A percentile compares a stretch with the other conserved stretches of the same genome.
Conservation (phyloP, 2,888 invertebrate species). For the Neria commutata region DNA sequence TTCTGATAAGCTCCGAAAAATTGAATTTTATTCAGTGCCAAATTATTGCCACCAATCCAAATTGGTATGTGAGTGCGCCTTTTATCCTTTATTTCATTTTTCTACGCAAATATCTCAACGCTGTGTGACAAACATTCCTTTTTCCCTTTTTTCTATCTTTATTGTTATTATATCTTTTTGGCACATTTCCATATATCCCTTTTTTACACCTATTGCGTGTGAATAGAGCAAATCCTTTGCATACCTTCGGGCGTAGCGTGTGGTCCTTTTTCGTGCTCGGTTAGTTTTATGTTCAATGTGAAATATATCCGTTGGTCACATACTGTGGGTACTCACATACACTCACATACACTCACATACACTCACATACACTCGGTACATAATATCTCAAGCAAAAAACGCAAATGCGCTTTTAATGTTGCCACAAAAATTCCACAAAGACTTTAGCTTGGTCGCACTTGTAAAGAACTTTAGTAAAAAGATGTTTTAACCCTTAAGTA, state of each 20-base stretch:
- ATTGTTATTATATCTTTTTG: not conserved
- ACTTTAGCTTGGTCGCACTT: no score
- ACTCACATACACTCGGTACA: no score
- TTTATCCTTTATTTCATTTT: not conserved
- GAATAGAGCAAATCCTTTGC: not conserved
- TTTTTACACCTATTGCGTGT: not conserved
- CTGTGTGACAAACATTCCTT: not conserved
- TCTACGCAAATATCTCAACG: not conserved
- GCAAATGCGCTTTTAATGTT: not conserved
- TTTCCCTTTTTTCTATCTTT: not conserved
- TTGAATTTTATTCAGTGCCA: slow-evolving; percentile 14
- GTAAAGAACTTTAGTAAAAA: no score
- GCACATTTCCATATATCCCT: not conserved
- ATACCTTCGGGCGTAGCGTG: not conserved
- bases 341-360: not conserved
- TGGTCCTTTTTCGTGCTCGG: not conserved
- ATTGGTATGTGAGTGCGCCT: no score
- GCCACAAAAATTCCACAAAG: not conserved
- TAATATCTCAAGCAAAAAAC: not conserved
- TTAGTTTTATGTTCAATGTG: not conserved
- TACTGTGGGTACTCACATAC: not conserved
- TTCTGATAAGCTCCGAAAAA: slow-evolving; percentile 19
- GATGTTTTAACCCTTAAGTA: no score
- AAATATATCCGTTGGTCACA: not conserved
- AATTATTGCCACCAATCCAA: not conserved